Evolutionary conservation across 2,797 vertebrate species (phyloP).

Genomic region (Nannoperca australis): DNA sequence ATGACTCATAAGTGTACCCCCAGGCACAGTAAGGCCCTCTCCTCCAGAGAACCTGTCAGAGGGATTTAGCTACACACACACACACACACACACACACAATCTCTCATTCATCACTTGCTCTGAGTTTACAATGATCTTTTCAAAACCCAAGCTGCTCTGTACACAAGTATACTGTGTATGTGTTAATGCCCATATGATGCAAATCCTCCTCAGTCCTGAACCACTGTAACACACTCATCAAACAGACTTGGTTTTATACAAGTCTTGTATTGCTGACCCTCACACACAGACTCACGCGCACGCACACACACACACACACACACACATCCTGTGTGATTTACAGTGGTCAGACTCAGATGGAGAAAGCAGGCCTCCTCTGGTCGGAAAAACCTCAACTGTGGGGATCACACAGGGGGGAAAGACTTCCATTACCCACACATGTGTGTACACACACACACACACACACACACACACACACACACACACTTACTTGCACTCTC

Average conservation of each 20-base stretch:
- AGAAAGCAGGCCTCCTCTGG: conserved; percentile 73
- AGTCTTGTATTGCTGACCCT: conserved; percentile 8
- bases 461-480: conserved; percentile 38
- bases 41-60: conserved; percentile 52
- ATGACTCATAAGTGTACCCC: conserved; percentile 79
- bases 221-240: conserved; percentile 16
- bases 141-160: conserved; percentile 31
- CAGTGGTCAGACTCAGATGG: conserved; percentile 67
- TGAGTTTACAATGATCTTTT: conserved; percentile 13
- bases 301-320: conserved; percentile 27
- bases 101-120: conserved; percentile 52
- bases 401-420: conserved; percentile 63
- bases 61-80: conserved; percentile 28
- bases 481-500: conserved; percentile 19
- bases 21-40: conserved; percentile 68
- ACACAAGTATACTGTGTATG: background rate
- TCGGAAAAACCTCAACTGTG: conserved; percentile 66
- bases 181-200: conserved; percentile 2
- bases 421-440: conserved; percentile 61
- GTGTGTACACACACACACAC: conserved; percentile 34
- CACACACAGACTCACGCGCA: background rate
- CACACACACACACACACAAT: conserved; percentile 7
- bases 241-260: conserved; percentile 23
- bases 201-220: background rate
- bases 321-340: conserved; percentile 70